Evolutionary conservation across 1,140 invertebrate genomes (phyloP), one percentile per base, ranked within the genome.

Genomic region (Delia radicum): DNA sequence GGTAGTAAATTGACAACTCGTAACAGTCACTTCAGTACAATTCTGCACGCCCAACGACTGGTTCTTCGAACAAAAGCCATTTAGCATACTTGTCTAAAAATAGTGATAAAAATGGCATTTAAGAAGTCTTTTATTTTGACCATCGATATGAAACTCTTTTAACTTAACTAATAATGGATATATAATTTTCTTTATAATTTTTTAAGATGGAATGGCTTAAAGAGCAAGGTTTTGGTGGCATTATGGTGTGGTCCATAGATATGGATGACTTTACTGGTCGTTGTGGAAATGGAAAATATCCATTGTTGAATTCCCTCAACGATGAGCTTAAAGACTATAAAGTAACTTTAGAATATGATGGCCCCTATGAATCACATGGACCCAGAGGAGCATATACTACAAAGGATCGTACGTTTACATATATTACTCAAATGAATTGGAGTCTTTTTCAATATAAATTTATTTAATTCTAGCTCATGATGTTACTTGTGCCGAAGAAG

Each of bases 191-290:
- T 31, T 26, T 67, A 18, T 67, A n/a, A 0, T 55, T 13, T 24
- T 55, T 8, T 55, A n/a, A 98, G 96, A 95, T 96, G 90, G 91
- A 93, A 65, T 99, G 96, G 95, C 88, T 98, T 55, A 96, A 95
- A 83, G 93, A 96, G 81, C 93, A 96, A 89, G 94, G 94, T 13
- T 96, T 97, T 79, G 96, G 96, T 65, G 98, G 98, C 27, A 95
- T 97, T 15, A 98, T 99, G 96, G 94, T 99, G 13, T 99, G 97
- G 96, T 96, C 95, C 1, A 90, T 97, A 13, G 96, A 98, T 82
- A 95, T 97, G 94, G 96, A 99, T 80, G 97, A 99, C 86, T 98
- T 98, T 88, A 89, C 90, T 76, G 96, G 95, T 24, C 90, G 90
- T 24, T 98, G 96, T 84, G 95, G 95, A n/a, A 92, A 91, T 61